These are phyloP conservation scores for Pangasius krempfi DNA, from an alignment of 2,797 vertebrate species.

Conservation along the genomic window DNA sequence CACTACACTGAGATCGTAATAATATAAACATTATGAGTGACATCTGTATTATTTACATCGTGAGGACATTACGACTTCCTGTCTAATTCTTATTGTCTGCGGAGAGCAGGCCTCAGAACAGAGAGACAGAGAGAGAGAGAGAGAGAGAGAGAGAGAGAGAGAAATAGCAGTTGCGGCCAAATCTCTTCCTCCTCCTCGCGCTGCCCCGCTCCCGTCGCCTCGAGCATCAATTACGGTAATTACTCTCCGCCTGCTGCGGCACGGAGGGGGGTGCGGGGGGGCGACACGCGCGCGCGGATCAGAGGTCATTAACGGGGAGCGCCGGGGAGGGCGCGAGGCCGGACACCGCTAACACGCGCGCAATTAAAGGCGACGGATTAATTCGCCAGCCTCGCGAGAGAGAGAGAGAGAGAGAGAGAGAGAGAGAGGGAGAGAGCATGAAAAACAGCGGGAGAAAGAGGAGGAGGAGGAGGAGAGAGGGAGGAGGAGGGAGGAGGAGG, in stretches of 20 bases:
- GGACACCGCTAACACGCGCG: conserved; percentile 67
- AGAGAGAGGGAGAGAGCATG: conserved; percentile 38
- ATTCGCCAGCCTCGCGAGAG: conserved; percentile 63
- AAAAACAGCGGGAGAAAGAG: conserved; percentile 17
- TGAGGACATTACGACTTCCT: not conserved
- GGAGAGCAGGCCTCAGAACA: not conserved
- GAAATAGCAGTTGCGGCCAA: not conserved
- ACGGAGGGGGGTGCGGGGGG: not conserved
- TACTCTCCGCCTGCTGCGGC: conserved; percentile 70
- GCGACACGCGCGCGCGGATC: conserved; percentile 75
- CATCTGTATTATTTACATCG: not conserved
- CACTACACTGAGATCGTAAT: not conserved
- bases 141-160: conserved; percentile 17
- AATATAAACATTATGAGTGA: not conserved
- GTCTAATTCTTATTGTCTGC: not conserved
- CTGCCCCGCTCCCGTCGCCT: conserved; percentile 51
- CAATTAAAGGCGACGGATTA: conserved; percentile 85
- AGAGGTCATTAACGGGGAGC: conserved; percentile 76
- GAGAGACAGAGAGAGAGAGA: not conserved
- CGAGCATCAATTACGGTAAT: conserved; percentile 62
- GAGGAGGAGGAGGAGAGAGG: not conserved
- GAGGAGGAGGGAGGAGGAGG: conserved; percentile 59
- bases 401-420: conserved; percentile 38
- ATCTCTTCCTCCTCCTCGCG: conserved; percentile 32
- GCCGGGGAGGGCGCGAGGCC: conserved; percentile 71